phyloP scores from a whole-genome alignment of 2,888 invertebrate genomes.

The Lasioglossum zephyrum region DNA sequence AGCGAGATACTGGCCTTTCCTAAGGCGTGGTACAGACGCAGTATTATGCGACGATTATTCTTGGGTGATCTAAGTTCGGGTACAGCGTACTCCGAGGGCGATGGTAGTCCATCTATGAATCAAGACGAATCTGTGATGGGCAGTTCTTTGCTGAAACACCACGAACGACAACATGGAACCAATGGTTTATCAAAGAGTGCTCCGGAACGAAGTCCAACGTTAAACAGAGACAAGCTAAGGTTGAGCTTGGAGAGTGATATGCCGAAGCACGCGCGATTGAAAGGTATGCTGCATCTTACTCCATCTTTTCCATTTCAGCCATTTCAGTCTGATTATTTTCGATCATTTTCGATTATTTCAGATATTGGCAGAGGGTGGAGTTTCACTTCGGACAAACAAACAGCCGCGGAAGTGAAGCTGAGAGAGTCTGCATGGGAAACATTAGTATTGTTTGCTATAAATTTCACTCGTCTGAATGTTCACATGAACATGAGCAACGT shows the following conservation, averaged over 20 bases:
- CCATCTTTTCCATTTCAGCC: not conserved
- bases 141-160: conserved; percentile 80
- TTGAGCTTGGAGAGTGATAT: conserved; percentile 86
- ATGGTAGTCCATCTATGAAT: conserved; percentile 79
- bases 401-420: conserved; percentile 87
- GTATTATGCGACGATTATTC: conserved; percentile 96
- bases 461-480: conserved; percentile 97
- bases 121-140: conserved; percentile 82
- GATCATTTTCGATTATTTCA: conserved; percentile 47
- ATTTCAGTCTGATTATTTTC: not conserved
- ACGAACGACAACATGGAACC: conserved; percentile 74
- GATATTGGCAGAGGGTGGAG: conserved; percentile 87
- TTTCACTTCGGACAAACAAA: conserved; percentile 86
- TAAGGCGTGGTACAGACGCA: conserved; percentile 98
- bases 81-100: conserved; percentile 84
- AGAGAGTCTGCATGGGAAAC: conserved; percentile 96
- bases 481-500: conserved; percentile 99
- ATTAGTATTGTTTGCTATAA: conserved; percentile 96
- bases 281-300: conserved; percentile 74
- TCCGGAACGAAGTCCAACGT: conserved; percentile 81
- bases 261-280: conserved; percentile 85
- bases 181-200: conserved; percentile 79
- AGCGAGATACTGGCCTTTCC: conserved; percentile 99
- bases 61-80: conserved; percentile 94
- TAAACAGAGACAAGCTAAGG: conserved; percentile 86